phyloP scores from a whole-genome alignment of 1,140 invertebrate species.

The Penaeus chinensis region DNA sequence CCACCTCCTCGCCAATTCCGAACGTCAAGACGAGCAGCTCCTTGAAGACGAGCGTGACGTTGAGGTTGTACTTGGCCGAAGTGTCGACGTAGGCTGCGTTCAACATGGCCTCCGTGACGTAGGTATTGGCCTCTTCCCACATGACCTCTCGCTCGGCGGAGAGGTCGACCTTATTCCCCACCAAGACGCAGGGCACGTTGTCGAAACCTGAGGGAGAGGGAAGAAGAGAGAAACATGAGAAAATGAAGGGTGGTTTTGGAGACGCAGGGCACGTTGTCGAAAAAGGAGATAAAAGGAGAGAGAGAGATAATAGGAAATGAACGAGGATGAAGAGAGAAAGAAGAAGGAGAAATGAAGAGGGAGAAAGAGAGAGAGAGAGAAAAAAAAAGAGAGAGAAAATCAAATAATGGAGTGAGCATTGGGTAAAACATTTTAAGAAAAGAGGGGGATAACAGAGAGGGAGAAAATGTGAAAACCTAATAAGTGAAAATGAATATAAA shows the following conservation, averaged over 20 bases:
- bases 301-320: neutral
- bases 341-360: neutral
- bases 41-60: slow-evolving; percentile 64
- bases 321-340: neutral
- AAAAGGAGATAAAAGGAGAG: neutral
- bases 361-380: neutral
- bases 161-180: slow-evolving; percentile 59
- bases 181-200: slow-evolving; percentile 42
- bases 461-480: neutral
- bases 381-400: neutral
- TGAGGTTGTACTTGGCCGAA: slow-evolving; percentile 66
- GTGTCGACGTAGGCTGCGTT: slow-evolving; percentile 65
- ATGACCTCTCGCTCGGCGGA: slow-evolving; percentile 61
- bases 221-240: neutral
- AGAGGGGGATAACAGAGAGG: too few relatives aligned
- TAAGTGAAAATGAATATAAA: neutral
- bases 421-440: too few relatives aligned
- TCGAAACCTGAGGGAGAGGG: slow-evolving; percentile 9
- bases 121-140: slow-evolving; percentile 60
- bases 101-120: slow-evolving; percentile 47
- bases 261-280: neutral
- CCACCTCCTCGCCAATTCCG: slow-evolving; percentile 43
- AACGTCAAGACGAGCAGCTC: slow-evolving; percentile 64
- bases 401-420: too few relatives aligned
- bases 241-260: neutral